Percentiles rank a stretch among this genome's conserved stretches.
Conservation (phyloP, 2,888 invertebrate species). For the Anorthoa munda region DNA sequence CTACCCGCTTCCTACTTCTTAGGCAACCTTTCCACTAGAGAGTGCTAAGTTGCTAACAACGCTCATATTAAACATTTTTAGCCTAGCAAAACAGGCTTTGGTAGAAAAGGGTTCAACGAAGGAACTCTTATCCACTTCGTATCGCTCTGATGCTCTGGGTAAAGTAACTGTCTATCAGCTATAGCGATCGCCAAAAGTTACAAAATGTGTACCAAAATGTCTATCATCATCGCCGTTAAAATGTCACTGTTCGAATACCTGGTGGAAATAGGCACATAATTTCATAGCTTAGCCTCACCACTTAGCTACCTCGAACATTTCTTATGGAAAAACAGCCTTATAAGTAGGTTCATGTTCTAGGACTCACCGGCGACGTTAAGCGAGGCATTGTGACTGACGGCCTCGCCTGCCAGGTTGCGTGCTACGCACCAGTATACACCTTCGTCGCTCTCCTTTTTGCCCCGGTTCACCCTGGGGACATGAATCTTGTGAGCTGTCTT, state of each 20-base stretch:
- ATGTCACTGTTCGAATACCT: background rate
- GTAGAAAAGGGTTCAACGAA: background rate
- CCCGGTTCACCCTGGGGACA: slow-evolving; percentile 93
- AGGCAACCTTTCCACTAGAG: slow-evolving; percentile 4
- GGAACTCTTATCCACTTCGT: background rate
- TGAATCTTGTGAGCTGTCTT: slow-evolving; percentile 60
- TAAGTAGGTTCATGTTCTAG: slow-evolving; percentile 34
- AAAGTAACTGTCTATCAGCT: background rate
- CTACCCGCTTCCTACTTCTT: slow-evolving; percentile 21
- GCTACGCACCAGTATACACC: slow-evolving; percentile 99
- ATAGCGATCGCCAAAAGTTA: background rate
- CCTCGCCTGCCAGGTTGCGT: slow-evolving; percentile 96
- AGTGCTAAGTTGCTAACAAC: background rate
- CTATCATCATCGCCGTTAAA: too few species aligned
- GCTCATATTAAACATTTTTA: background rate
- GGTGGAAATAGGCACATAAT: too few species aligned
- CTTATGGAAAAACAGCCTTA: slow-evolving; percentile 16
- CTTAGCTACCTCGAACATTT: background rate
- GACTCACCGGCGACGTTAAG: slow-evolving; percentile 97
- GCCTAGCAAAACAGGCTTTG: background rate
- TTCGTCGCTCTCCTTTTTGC: slow-evolving; percentile 98
- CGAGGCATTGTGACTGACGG: slow-evolving; percentile 97
- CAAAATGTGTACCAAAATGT: too few species aligned
- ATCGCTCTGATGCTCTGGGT: background rate
- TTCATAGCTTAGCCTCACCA: too few species aligned